Evolutionary conservation across 1,140 invertebrate genomes (phyloP).

Genomic region (Cylas formicarius): DNA sequence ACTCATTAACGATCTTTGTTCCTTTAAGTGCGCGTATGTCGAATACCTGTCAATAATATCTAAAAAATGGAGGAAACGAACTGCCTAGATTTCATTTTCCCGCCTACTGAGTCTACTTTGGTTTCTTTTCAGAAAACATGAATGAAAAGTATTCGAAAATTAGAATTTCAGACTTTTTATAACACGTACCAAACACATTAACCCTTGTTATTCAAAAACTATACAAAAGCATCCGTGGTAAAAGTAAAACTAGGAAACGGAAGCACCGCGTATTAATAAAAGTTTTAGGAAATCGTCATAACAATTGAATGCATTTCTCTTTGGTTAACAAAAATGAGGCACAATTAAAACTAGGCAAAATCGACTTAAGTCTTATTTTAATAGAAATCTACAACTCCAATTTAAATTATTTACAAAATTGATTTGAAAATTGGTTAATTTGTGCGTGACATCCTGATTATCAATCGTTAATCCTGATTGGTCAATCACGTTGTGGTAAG

Average conservation of each 20-base stretch:
- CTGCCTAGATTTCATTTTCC: not conserved
- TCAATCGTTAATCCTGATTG: too few species aligned
- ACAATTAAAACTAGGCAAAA: too few species aligned
- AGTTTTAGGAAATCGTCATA: constrained; percentile 1
- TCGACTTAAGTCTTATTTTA: not conserved
- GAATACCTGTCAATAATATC: too few species aligned
- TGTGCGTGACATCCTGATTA: too few species aligned
- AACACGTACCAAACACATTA: not conserved
- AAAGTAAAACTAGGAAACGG: not conserved
- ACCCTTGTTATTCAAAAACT: not conserved
- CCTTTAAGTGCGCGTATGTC: not conserved
- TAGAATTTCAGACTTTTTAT: not conserved
- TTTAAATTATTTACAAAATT: constrained; percentile 1
- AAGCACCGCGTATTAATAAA: not conserved
- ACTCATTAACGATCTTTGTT: not conserved
- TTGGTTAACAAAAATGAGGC: too few species aligned
- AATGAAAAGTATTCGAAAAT: constrained; percentile 1
- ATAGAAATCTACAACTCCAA: not conserved
- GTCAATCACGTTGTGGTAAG: too few species aligned
- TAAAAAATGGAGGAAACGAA: constrained; percentile 5
- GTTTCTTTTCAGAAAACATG: constrained; percentile 1
- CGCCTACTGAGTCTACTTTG: constrained; percentile 2
- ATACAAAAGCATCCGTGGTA: not conserved
- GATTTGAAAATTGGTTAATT: constrained; percentile 1
- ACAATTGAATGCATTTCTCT: not conserved